Conservation (phyloP, 2,797 vertebrate genomes). For the Prunella strophiata region DNA sequence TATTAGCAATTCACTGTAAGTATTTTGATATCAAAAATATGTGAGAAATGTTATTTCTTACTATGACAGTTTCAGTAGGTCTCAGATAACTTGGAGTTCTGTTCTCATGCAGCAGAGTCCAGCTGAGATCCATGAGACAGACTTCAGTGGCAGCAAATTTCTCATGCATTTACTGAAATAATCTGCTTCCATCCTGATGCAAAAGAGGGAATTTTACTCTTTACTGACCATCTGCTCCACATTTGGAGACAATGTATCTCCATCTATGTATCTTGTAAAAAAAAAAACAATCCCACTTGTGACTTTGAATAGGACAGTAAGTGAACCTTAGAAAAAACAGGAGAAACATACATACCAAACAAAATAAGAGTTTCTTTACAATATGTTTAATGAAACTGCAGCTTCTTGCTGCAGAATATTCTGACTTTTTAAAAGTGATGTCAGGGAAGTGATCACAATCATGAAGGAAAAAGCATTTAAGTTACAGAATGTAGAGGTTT, state of each 20-base stretch:
- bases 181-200: background rate
- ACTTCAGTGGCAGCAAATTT: background rate
- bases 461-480: background rate
- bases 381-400: background rate
- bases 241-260: background rate
- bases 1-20: background rate
- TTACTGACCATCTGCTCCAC: background rate
- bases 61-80: background rate
- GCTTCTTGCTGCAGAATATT: background rate
- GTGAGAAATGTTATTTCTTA: background rate
- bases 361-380: background rate
- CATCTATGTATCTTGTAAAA: background rate
- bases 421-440: background rate
- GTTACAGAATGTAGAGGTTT: background rate
- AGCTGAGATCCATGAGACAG: background rate
- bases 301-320: background rate
- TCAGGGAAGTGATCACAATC: background rate
- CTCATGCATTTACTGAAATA: background rate
- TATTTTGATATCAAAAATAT: background rate
- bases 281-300: background rate
- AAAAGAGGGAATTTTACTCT: background rate
- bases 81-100: background rate
- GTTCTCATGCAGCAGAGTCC: background rate
- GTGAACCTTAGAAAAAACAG: background rate
- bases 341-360: background rate